Evolutionary conservation across 2,888 invertebrate genomes (phyloP).

Genomic region (Chymomyza caudatula): DNA sequence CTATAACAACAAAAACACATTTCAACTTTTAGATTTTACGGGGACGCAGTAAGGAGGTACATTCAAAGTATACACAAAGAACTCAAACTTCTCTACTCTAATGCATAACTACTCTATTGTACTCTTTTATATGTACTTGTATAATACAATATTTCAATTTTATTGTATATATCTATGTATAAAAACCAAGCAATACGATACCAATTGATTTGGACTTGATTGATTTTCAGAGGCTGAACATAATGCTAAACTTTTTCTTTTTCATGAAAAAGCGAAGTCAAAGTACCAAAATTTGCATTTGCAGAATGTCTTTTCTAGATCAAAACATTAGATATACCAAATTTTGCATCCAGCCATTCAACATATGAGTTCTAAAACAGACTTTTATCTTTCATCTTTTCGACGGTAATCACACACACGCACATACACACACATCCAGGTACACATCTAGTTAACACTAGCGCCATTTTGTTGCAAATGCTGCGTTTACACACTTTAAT

Average conservation of each 20-base stretch:
- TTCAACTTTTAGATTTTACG: slow-evolving; percentile 77
- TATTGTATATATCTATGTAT: neutral
- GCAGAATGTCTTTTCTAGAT: slow-evolving; percentile 37
- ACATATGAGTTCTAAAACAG: neutral
- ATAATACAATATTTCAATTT: slow-evolving; percentile 5
- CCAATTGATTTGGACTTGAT: slow-evolving; percentile 17
- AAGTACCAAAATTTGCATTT: slow-evolving; percentile 44
- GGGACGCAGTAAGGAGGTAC: slow-evolving; percentile 79
- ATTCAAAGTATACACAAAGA: slow-evolving; percentile 72
- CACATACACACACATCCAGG: neutral
- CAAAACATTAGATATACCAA: slow-evolving; percentile 23
- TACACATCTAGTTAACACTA: neutral
- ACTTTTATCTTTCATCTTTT: neutral
- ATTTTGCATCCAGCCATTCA: slow-evolving; percentile 18
- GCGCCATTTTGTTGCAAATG: neutral
- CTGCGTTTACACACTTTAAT: too few species aligned
- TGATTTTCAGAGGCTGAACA: slow-evolving; percentile 49
- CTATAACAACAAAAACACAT: slow-evolving; percentile 68
- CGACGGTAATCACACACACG: neutral
- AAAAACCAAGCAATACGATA: neutral
- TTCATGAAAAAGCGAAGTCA: slow-evolving; percentile 16
- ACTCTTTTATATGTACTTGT: slow-evolving; percentile 38
- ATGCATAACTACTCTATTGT: slow-evolving; percentile 50
- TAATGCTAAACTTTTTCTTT: slow-evolving; percentile 35
- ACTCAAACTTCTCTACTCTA: slow-evolving; percentile 68